A percentile compares a stretch with the other conserved stretches of the same genome.
phyloP scores from a whole-genome alignment of 2,888 invertebrate species.

The Protula sp. region DNA sequence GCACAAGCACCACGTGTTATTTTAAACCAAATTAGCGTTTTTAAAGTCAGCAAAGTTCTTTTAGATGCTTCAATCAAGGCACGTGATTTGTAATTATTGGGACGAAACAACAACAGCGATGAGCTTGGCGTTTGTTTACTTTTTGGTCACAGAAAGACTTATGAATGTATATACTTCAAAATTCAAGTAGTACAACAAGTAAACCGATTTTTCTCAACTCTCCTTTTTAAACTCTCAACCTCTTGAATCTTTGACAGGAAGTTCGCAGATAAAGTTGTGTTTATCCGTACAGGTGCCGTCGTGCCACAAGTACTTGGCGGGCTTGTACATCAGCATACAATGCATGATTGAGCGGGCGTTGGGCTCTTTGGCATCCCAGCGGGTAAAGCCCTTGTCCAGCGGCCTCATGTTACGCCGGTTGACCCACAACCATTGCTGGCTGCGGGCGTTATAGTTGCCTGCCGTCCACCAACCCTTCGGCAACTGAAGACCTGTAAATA shows the following conservation, averaged over 20 bases:
- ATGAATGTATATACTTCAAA: too few species aligned
- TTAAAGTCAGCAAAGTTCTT: too few species aligned
- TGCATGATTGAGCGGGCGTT: slow-evolving; percentile 30
- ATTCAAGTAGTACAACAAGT: too few species aligned
- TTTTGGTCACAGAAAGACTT: too few species aligned
- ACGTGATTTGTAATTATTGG: too few species aligned
- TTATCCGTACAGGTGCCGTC: slow-evolving; percentile 33
- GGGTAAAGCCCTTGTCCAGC: slow-evolving; percentile 24
- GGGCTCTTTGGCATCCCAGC: slow-evolving; percentile 39
- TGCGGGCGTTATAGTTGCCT: slow-evolving; percentile 34
- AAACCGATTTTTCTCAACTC: neutral
- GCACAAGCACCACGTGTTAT: too few species aligned
- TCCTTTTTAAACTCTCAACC: neutral
- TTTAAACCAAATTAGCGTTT: too few species aligned
- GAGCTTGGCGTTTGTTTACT: too few species aligned
- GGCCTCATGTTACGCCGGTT: slow-evolving; percentile 27
- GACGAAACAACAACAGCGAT: too few species aligned
- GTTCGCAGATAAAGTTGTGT: slow-evolving; percentile 39
- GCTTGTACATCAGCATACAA: slow-evolving; percentile 33
- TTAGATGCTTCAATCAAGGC: too few species aligned
- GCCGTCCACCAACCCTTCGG: slow-evolving; percentile 41
- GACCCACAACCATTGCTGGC: slow-evolving; percentile 44
- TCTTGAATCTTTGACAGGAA: too few species aligned
- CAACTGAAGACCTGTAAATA: slow-evolving; percentile 24
- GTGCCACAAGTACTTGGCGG: slow-evolving; percentile 33